These are phyloP conservation scores for Lates calcarifer DNA, from an alignment of 2,113 vertebrate species.

Conservation along the genomic window DNA sequence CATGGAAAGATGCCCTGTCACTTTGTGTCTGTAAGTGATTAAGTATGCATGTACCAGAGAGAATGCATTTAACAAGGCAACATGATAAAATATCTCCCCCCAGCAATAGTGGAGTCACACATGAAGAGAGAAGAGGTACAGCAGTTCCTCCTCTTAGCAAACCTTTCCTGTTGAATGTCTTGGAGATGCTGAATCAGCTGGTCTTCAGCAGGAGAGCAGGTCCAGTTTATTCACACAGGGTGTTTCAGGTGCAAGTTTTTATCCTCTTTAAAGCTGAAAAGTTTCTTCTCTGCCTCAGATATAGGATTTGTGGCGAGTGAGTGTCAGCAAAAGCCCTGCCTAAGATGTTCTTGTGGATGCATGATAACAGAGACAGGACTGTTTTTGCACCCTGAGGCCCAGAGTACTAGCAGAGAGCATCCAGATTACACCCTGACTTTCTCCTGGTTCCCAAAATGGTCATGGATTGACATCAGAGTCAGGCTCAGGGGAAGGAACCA, in stretches of 20 bases:
- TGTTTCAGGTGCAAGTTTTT: constrained; percentile 20
- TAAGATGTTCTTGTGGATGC: constrained; percentile 9
- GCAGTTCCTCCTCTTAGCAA: neutral
- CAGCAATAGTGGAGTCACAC: neutral
- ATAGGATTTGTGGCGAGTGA: constrained; percentile 33
- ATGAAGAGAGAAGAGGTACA: neutral
- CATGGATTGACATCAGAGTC: constrained; percentile 14
- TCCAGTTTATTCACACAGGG: neutral
- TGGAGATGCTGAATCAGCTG: constrained; percentile 17
- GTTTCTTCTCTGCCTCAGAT: constrained; percentile 33
- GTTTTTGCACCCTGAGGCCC: neutral
- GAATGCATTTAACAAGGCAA: neutral
- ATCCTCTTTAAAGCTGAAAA: constrained; percentile 37
- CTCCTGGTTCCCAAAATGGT: neutral
- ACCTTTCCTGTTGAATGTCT: constrained; percentile 16
- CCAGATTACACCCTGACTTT: constrained; percentile 18
- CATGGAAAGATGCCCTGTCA: no score
- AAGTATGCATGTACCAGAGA: no score
- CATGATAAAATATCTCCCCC: neutral
- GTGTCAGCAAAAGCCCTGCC: constrained; percentile 34
- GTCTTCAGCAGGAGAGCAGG: constrained; percentile 4
- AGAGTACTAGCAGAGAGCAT: neutral
- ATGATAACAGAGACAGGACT: constrained; percentile 27
- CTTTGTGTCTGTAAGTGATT: neutral
- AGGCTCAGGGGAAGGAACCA: constrained; percentile 9